Evolutionary conservation across 2,888 invertebrate species (phyloP).

Genomic region (Drosophila neotestacea): DNA sequence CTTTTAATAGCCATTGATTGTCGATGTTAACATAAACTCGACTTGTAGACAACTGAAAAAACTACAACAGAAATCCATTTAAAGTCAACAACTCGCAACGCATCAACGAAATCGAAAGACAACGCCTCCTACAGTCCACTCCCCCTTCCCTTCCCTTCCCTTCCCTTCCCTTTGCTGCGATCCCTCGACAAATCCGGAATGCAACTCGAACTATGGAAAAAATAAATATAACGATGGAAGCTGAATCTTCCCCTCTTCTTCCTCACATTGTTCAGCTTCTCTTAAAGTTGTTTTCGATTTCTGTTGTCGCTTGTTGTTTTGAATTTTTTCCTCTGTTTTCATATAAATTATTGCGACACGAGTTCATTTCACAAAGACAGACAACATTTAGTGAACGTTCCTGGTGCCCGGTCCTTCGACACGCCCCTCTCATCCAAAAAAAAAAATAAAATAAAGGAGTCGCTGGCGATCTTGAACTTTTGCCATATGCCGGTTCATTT

Average conservation of each 20-base stretch:
- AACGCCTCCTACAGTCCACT: slow-evolving; percentile 48
- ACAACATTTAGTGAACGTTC: slow-evolving; percentile 38
- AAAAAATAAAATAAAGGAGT: neutral
- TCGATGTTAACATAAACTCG: slow-evolving; percentile 76
- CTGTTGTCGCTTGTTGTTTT: slow-evolving; percentile 33
- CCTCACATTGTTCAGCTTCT: slow-evolving; percentile 3
- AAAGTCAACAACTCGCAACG: slow-evolving; percentile 49
- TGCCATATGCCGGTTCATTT: slow-evolving; percentile 49
- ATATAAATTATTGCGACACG: slow-evolving; percentile 77
- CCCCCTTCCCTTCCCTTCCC: neutral
- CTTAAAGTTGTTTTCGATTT: slow-evolving; percentile 19
- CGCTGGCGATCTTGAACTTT: slow-evolving; percentile 51
- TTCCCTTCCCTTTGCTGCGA: neutral
- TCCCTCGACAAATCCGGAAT: slow-evolving; percentile 16
- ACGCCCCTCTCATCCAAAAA: slow-evolving; percentile 7
- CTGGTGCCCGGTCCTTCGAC: slow-evolving; percentile 21
- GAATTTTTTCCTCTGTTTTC: slow-evolving; percentile 29
- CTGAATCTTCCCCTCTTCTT: neutral
- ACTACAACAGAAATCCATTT: slow-evolving; percentile 79
- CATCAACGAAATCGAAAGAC: slow-evolving; percentile 54
- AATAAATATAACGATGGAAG: neutral
- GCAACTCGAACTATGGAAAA: slow-evolving; percentile 20
- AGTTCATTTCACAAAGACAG: slow-evolving; percentile 55
- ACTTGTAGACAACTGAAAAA: slow-evolving; percentile 72
- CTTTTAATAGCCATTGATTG: slow-evolving; percentile 79